Base-by-base conservation (phyloP, 2,888 invertebrate genomes). In the Rhingia campestris region DNA sequence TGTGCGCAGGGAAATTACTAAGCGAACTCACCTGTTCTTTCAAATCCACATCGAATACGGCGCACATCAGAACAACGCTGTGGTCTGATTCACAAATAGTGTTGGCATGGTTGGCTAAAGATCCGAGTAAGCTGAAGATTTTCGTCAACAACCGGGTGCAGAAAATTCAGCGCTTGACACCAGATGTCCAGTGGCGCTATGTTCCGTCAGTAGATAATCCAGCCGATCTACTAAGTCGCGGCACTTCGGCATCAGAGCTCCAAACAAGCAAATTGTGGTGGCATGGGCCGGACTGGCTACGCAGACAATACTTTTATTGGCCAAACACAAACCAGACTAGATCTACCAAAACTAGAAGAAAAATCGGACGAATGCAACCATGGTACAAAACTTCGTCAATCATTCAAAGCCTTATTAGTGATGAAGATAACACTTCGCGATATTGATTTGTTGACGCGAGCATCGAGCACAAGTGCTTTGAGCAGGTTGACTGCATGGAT, bases 401-500 rank as follows among this genome's bases (percentile, higher is more conserved):
- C n/a, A n/a, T n/a, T n/a, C n/a, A n/a, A n/a, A n/a, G n/a, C n/a
- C n/a, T n/a, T n/a, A n/a, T n/a, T n/a, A n/a, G n/a, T n/a, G n/a
- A n/a, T n/a, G n/a, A n/a, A n/a, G n/a, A n/a, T n/a, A n/a, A n/a
- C n/a, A n/a, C n/a, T n/a, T n/a, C n/a, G n/a, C n/a, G n/a, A n/a
- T n/a, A n/a, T n/a, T n/a, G n/a, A n/a, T n/a, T n/a, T n/a, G n/a
- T n/a, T n/a, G n/a, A n/a, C n/a, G n/a, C n/a, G n/a, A n/a, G n/a
- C n/a, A n/a, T n/a, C n/a, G n/a, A n/a, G n/a, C n/a, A n/a, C n/a
- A n/a, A n/a, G n/a, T n/a, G n/a, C n/a, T n/a, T n/a, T n/a, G n/a
- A n/a, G n/a, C n/a, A n/a, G n/a, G n/a, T 6, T 66, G 66, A 53
- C 53, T 53, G 66, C 39, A 54, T 33, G 53, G n/a, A n/a, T n/a